Evolutionary conservation across 1,140 invertebrate species (phyloP), one percentile per base, ranked within the genome.

Genomic region (Drosophila arawakana): DNA sequence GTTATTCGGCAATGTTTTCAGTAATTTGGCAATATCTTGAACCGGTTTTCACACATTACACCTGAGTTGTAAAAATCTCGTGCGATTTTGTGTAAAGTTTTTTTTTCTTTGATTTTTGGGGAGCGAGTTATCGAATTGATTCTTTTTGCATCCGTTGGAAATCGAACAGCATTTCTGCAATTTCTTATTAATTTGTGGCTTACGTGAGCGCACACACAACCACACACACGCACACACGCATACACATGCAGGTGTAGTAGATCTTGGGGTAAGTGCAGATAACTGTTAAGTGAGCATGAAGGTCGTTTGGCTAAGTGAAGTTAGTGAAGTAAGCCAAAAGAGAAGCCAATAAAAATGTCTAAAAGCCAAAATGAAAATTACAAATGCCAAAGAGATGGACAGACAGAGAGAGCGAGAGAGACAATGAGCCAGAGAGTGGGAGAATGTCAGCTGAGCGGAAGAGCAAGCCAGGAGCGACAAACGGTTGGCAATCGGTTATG

Each of bases 221-320:
- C 73, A 50, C 59, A 54, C 35, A n/a, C 30, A 67, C 47, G 52
- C 61, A 37, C 21, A 44, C 43, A 61, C 43, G 63, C 21, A 18
- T 44, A 72, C 49, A 41, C 41, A 15, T 39, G 18, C 57, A 59
- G 25, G 44, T 59, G 35, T 21, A 49, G 62, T 25, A 61, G 54
- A 62, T 54, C 62, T 46, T 46, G 54, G n/a, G 46, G 35, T 50
- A 75, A 80, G 81, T 76, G 72, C 82, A 73, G 81, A 81, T 79
- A 79, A 82, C 73, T 73, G 76, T 74, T 50, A 76, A 86, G 62
- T 60, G 84, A 88, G 83, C 84, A 80, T 88, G 83, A 88, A 88
- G 83, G 83, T 88, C 83, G 79, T 71, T 69, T 78, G 74, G 44
- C 60, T 68, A 78, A 80, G 72, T 78, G 73, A 82, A 76, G 76